phyloP scores from a whole-genome alignment of 2,113 vertebrate species.

The Brienomyrus brachyistius region DNA sequence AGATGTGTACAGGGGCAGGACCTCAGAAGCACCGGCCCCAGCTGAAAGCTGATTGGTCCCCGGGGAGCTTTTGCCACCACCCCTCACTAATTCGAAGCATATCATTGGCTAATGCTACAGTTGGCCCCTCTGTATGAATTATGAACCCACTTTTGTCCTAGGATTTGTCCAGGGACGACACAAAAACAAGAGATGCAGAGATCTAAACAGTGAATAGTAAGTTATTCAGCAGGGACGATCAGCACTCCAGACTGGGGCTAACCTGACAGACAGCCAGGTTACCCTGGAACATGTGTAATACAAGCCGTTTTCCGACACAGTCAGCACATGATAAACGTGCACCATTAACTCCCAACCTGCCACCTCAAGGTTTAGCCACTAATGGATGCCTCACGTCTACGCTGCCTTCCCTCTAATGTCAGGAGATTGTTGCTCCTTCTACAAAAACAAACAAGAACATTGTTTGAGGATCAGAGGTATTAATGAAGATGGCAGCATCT shows the following conservation, averaged over 20 bases:
- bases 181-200: background rate
- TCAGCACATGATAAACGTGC: background rate
- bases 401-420: background rate
- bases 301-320: background rate
- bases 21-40: too few species aligned
- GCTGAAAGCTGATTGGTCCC: too few species aligned
- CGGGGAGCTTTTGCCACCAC: background rate
- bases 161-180: background rate
- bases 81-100: background rate
- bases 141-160: background rate
- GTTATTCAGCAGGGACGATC: background rate
- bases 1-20: background rate
- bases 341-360: background rate
- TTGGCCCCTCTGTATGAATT: background rate
- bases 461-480: background rate
- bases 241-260: background rate
- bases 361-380: background rate
- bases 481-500: background rate
- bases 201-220: background rate
- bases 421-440: background rate
- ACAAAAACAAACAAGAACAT: background rate
- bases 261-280: background rate
- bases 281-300: background rate
- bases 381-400: background rate
- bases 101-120: background rate